phyloP scores from a whole-genome alignment of 2,797 vertebrate species.

The Hyperoplus lanceolatus region DNA sequence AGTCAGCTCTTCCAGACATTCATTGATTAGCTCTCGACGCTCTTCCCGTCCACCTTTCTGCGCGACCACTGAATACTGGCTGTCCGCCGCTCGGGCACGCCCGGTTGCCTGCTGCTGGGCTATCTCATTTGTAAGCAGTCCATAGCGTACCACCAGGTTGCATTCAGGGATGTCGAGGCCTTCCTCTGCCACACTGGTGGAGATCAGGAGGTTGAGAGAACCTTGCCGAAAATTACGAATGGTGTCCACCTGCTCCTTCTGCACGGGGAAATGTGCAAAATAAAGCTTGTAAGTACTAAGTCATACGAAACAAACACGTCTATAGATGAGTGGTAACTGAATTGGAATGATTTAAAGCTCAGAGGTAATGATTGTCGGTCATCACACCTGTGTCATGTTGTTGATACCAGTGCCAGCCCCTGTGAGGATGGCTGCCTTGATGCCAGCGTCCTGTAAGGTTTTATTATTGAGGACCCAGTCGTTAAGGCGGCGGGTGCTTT shows the following conservation, averaged over 20 bases:
- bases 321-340: not conserved
- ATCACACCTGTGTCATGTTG: conserved; percentile 92
- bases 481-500: conserved; percentile 86
- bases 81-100: conserved; percentile 89
- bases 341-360: not conserved
- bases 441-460: conserved; percentile 62
- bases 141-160: conserved; percentile 93
- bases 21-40: conserved; percentile 87
- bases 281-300: not conserved
- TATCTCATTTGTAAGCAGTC: conserved; percentile 96
- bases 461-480: conserved; percentile 86
- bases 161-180: conserved; percentile 95
- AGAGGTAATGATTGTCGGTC: accelerated
- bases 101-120: conserved; percentile 95
- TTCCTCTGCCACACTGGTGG: conserved; percentile 95
- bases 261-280: not conserved
- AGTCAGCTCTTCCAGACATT: conserved; percentile 88
- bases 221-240: conserved; percentile 87
- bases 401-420: conserved; percentile 87
- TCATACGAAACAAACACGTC: not conserved
- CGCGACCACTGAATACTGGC: conserved; percentile 91
- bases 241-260: conserved; percentile 86
- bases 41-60: conserved; percentile 85
- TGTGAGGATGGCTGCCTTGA: conserved; percentile 86
- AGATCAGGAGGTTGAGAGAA: conserved; percentile 91